These are phyloP conservation scores for Melanchra persicariae DNA, from an alignment of 2,888 invertebrate species.

Conservation along the genomic window DNA sequence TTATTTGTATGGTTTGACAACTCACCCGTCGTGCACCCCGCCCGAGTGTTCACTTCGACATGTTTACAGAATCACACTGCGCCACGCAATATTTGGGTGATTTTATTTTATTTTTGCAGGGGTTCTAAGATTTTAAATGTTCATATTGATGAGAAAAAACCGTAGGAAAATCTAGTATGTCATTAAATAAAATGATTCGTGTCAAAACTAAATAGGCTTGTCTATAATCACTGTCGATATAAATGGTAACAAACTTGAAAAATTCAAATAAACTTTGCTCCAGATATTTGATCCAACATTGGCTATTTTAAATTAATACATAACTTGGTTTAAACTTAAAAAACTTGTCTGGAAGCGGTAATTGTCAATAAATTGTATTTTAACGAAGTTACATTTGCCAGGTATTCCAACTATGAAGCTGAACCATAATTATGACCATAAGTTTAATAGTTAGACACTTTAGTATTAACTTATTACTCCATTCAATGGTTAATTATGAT, in stretches of 20 bases:
- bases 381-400: conserved; percentile 61
- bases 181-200: conserved; percentile 21
- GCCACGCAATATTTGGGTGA: too few species aligned
- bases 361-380: conserved; percentile 70
- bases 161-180: not conserved
- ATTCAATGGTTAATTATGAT: conserved; percentile 24
- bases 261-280: conserved; percentile 25
- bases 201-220: conserved; percentile 19
- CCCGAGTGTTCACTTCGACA: too few species aligned
- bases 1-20: too few species aligned
- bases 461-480: conserved; percentile 32
- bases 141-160: not conserved
- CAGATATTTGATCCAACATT: conserved; percentile 51
- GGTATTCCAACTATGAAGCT: conserved; percentile 55
- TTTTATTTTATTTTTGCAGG: too few species aligned
- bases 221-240: conserved; percentile 10
- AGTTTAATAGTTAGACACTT: conserved; percentile 21
- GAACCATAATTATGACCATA: conserved; percentile 55
- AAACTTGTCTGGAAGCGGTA: conserved; percentile 63
- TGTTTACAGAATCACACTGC: not conserved
- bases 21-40: too few species aligned
- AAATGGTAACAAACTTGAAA: conserved; percentile 16
- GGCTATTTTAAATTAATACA: conserved; percentile 52
- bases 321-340: conserved; percentile 25
- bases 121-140: too few species aligned